These are phyloP conservation scores for Ornithoptera priamus DNA, from an alignment of 2,888 invertebrate species.

Conservation along the genomic window DNA sequence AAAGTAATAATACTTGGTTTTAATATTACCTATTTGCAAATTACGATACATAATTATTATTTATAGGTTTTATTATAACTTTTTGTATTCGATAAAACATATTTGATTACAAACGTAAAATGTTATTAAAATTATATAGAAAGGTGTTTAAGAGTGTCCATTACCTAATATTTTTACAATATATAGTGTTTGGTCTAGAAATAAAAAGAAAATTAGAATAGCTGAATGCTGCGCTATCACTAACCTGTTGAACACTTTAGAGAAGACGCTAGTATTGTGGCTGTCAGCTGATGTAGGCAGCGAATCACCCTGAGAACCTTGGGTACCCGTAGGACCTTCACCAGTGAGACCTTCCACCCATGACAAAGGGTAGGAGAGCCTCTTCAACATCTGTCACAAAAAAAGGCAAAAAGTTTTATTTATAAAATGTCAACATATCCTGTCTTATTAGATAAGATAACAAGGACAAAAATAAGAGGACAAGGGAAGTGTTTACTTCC, in stretches of 20 bases:
- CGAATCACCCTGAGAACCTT: slow-evolving; percentile 76
- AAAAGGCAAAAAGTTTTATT: neutral
- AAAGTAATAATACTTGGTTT: no score
- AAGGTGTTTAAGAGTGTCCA: no score
- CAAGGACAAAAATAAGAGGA: neutral
- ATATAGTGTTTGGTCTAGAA: no score
- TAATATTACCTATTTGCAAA: no score
- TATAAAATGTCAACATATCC: neutral
- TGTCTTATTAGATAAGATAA: neutral
- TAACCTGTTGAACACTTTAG: slow-evolving; percentile 94
- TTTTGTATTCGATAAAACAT: no score
- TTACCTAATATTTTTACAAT: no score
- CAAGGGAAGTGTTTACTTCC: neutral
- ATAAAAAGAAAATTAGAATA: no score
- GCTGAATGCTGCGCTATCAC: neutral
- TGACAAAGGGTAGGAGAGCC: slow-evolving; percentile 93
- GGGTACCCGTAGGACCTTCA: slow-evolving; percentile 80
- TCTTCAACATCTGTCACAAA: slow-evolving; percentile 89
- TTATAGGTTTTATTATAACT: no score
- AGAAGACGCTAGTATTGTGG: slow-evolving; percentile 88
- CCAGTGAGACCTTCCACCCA: slow-evolving; percentile 95
- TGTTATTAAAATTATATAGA: no score
- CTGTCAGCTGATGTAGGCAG: slow-evolving; percentile 82
- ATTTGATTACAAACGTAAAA: no score
- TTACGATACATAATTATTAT: no score